Evolutionary conservation across 2,888 invertebrate genomes (phyloP).

Genomic region (Cinara cedri): DNA sequence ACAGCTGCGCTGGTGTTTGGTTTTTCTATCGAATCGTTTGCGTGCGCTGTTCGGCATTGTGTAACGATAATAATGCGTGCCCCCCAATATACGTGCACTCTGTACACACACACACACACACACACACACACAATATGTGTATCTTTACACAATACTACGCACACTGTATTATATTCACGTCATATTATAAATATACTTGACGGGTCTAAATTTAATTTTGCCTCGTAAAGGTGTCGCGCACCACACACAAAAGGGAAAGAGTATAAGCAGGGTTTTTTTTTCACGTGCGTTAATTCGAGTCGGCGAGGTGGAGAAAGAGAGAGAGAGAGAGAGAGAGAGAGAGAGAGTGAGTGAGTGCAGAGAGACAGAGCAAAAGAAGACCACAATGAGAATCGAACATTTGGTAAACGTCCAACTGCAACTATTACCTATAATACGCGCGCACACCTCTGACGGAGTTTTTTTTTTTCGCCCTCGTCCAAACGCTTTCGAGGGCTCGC

Average conservation of each 20-base stretch:
- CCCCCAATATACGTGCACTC: too few relatives aligned
- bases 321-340: too few relatives aligned
- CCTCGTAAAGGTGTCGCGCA: constrained; percentile 37
- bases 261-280: constrained; percentile 11
- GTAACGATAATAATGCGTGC: background rate
- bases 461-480: background rate
- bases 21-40: constrained; percentile 4
- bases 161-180: too few relatives aligned
- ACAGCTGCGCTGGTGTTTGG: constrained; percentile 33
- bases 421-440: too few relatives aligned
- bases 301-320: too few relatives aligned
- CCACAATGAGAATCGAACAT: constrained; percentile 34
- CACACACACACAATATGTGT: background rate
- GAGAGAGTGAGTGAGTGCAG: too few relatives aligned
- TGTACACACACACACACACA: background rate
- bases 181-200: constrained; percentile 17
- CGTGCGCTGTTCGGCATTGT: constrained; percentile 20
- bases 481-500: background rate
- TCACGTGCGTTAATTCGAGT: constrained; percentile 34
- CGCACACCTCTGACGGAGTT: background rate
- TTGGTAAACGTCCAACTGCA: constrained; percentile 43
- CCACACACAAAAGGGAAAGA: constrained; percentile 4
- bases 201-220: constrained; percentile 43
- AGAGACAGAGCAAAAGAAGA: too few relatives aligned
- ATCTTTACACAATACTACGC: too few relatives aligned